Conservation (phyloP, 2,888 invertebrate genomes). For the Seira sanloemensis region DNA sequence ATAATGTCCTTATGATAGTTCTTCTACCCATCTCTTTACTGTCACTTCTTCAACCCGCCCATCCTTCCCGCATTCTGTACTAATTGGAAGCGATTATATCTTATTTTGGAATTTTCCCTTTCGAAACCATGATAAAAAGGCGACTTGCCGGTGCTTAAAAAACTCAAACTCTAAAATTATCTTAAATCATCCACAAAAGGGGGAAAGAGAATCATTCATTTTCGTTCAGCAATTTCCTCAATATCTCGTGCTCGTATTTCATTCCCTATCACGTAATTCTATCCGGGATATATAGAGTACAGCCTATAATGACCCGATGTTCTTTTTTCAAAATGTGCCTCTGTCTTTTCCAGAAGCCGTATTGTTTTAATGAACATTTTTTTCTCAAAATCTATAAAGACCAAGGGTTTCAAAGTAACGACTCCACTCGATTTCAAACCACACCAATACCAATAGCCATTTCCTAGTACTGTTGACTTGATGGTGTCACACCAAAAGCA, state of each 20-base stretch:
- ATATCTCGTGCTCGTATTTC: slow-evolving; percentile 28
- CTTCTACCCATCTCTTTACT: not conserved
- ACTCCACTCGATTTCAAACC: too few relatives aligned
- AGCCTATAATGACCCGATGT: not conserved
- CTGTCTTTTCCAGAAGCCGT: not conserved
- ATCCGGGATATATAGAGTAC: not conserved
- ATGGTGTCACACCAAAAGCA: not conserved
- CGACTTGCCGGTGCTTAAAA: not conserved
- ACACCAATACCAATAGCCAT: too few relatives aligned
- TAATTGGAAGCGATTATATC: slow-evolving; percentile 66
- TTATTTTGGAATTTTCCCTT: slow-evolving; percentile 12
- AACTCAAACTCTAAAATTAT: not conserved
- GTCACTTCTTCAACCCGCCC: slow-evolving; percentile 34
- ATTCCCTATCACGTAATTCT: slow-evolving; percentile 35
- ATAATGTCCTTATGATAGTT: not conserved
- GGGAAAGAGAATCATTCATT: slow-evolving; percentile 48
- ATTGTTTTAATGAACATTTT: not conserved
- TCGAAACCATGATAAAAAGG: slow-evolving; percentile 15
- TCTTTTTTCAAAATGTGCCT: not conserved
- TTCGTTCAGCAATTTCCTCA: slow-evolving; percentile 16
- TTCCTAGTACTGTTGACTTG: too few relatives aligned
- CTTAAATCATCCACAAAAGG: not conserved
- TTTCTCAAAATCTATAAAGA: too few relatives aligned
- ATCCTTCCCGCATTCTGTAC: slow-evolving; percentile 59
- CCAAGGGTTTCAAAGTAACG: too few relatives aligned